Base-by-base conservation (phyloP, 2,113 vertebrate species). In the Chunga burmeisteri region DNA sequence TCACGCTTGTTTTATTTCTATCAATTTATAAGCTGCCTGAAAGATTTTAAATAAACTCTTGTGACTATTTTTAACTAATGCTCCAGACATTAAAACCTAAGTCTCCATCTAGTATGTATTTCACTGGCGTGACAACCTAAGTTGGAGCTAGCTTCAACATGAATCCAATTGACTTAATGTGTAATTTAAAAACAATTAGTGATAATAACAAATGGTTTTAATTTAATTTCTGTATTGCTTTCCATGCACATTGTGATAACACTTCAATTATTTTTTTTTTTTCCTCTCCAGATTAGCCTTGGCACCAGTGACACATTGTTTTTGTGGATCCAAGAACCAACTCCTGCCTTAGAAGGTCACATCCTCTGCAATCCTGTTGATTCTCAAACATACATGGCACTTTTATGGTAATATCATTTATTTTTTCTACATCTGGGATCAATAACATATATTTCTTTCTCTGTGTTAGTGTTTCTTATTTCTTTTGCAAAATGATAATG, bases 271-370 rank as follows among this genome's bases (percentile, higher is more conserved):
- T 88, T 70, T 83, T 81, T 77, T 84, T 86, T 7, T 32, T 25
- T 11, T 4, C 74, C 49, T 67, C 47, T 67, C 14, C 79, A 99
- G 99, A 98, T 99, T 90, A 99, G 99, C 95, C 97, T 99, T 86
- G 99, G 99, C 8, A 99, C 99, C 73, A 99, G 99, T 82, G 99
- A 99, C 86, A 99, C 99, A 0, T 98, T 99, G 11, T 99, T 99
- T 59, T 97, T 99, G 61, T 99, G 99, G 99, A 98, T 99, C 88
- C 98, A 97, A 93, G 97, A 99, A 56, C 99, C 99, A 50, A 98
- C 73, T 9, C 99, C 99, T 6, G 98, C 98, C 44, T 90, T 99
- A 50, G 99, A 99, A 85, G 99, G 99, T 34, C 99, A 99, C 96
- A 89, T 99, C 95, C 99, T 99, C 96, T 99, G 98, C 96, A 99